Evolutionary conservation across 2,113 vertebrate species (phyloP), one percentile per base, ranked within the genome.

Genomic region (Entelurus aequoreus): DNA sequence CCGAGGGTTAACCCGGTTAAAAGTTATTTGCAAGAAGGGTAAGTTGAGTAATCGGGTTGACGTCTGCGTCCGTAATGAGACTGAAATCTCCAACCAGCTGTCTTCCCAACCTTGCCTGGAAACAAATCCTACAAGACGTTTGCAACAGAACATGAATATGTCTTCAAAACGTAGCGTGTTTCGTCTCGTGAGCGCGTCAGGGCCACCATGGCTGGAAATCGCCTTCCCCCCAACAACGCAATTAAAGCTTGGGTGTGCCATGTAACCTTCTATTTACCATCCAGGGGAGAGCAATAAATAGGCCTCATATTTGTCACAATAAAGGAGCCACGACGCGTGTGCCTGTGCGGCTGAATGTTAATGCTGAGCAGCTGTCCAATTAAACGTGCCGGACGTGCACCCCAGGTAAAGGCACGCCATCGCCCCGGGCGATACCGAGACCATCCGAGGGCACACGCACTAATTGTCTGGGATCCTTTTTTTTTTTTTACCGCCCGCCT

Each of bases 191-290:
- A 69, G 60, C 68, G 76, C 63, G 72, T 71, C 63, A 72, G 70
- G 54, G 69, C 61, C 72, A 64, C 78, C 63, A 73, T 68, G 61
- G 76, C 65, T 58, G 73, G 78, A 82, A 71, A 66, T 77, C 76
- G 75, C 77, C 79, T 74, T 74, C 63, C 84, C n/a, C 78, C 65
- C 87, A 84, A 86, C 86, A 88, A 79, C 72, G 86, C 82, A 89
- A 89, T 89, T 90, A 89, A 86, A 87, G 76, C 76, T 74, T 47
- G 63, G 77, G 63, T 82, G 76, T 69, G 82, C 77, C 71, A 76
- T 80, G 77, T 87, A 86, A 86, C 87, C 82, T 87, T 87, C 79
- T 81, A 83, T 86, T 89, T 82, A 85, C 80, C 86, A 76, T 90
- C 86, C 86, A 72, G 66, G 28, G 64, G 82, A 86, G 83, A 89